Evolutionary conservation across 2,888 invertebrate species (phyloP).

Genomic region (Pseudococcus longispinus): DNA sequence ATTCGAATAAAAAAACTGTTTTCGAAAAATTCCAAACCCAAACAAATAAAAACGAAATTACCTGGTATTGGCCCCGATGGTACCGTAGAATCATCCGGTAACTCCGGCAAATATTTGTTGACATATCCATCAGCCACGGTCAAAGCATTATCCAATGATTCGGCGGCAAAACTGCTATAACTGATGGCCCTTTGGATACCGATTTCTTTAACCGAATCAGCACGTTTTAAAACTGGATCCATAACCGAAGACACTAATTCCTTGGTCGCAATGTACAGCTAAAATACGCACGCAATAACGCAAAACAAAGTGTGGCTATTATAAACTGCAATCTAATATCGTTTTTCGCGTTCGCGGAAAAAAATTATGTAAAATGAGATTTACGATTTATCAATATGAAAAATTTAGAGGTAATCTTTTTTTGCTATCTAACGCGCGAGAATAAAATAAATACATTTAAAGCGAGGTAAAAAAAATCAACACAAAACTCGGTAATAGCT

Average conservation of each 20-base stretch:
- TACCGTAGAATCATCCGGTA: not conserved
- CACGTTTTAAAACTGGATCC: conserved; percentile 75
- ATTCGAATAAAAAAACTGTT: no score
- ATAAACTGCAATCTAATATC: not conserved
- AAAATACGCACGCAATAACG: conserved; percentile 59
- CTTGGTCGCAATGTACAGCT: conserved; percentile 83
- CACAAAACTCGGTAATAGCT: not conserved
- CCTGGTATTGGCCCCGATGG: conserved; percentile 38
- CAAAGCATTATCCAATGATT: conserved; percentile 73
- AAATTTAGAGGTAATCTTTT: conserved; percentile 41
- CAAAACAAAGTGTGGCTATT: not conserved
- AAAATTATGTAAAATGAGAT: not conserved
- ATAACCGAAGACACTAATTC: conserved; percentile 74
- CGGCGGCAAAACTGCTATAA: conserved; percentile 76
- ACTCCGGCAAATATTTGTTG: conserved; percentile 79
- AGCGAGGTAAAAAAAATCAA: conserved; percentile 15
- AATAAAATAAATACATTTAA: not conserved
- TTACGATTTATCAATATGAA: not conserved
- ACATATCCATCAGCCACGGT: conserved; percentile 81
- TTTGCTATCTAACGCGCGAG: not conserved
- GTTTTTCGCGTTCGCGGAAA: not conserved
- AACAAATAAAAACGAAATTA: not conserved
- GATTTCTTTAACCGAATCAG: conserved; percentile 82
- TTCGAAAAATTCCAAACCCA: not conserved
- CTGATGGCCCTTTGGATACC: conserved; percentile 70